Percentiles rank a stretch among this genome's conserved stretches.
Evolutionary conservation across 2,113 vertebrate species (phyloP).

Genomic region (Paraplagusia blochii): DNA sequence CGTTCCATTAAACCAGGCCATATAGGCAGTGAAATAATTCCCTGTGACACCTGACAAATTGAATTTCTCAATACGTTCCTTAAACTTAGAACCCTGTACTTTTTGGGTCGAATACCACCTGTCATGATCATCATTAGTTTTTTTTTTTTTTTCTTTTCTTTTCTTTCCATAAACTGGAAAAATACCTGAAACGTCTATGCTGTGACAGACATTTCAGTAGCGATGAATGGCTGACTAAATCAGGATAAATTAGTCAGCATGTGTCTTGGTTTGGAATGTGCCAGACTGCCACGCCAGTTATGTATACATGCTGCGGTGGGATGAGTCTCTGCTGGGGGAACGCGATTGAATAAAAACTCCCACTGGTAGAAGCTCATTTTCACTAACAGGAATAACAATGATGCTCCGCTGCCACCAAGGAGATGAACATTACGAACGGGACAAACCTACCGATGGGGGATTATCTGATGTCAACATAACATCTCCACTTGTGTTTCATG

Average conservation of each 20-base stretch:
- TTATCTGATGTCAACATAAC: slow-evolving; percentile 34
- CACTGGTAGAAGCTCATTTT: slow-evolving; percentile 58
- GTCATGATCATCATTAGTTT: too few species aligned
- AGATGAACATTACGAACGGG: slow-evolving; percentile 39
- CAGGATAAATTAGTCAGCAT: slow-evolving; percentile 55
- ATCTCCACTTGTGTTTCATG: slow-evolving; percentile 6
- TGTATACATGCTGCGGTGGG: slow-evolving; percentile 46
- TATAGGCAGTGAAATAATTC: slow-evolving; percentile 4
- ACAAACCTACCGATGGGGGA: slow-evolving; percentile 34
- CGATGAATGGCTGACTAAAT: slow-evolving; percentile 57
- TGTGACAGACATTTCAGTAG: slow-evolving; percentile 44
- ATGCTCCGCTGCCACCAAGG: slow-evolving; percentile 24
- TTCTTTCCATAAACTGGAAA: too few species aligned
- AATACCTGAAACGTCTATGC: slow-evolving; percentile 54
- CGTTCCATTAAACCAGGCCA: slow-evolving; percentile 1
- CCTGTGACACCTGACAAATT: too few species aligned
- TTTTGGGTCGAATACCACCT: too few species aligned
- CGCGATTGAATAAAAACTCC: slow-evolving; percentile 60
- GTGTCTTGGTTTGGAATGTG: slow-evolving; percentile 50
- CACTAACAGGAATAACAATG: slow-evolving; percentile 59
- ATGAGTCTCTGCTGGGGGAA: slow-evolving; percentile 47
- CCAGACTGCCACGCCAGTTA: slow-evolving; percentile 38
- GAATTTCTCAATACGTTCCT: too few species aligned
- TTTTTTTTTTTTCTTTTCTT: too few species aligned
- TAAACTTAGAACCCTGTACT: too few species aligned